Evolutionary conservation across 2,888 invertebrate genomes (phyloP).

Genomic region (Salpingus planirostris): DNA sequence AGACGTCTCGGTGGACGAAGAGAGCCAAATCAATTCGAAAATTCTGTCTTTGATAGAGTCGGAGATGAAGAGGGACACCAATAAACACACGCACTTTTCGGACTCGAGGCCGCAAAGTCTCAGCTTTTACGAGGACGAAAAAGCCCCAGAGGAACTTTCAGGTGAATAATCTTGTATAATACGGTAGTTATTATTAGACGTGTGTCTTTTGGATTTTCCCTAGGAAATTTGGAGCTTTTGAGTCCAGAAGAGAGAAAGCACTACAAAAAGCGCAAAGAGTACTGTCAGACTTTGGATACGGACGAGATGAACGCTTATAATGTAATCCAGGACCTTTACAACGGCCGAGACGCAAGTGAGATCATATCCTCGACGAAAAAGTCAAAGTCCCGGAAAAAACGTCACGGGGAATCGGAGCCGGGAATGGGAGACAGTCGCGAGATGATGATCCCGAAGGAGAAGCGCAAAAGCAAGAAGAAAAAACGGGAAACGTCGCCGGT

Average conservation of each 20-base stretch:
- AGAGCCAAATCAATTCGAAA: conserved; percentile 49
- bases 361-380: conserved; percentile 32
- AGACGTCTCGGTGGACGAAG: conserved; percentile 48
- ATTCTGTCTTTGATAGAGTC: conserved; percentile 38
- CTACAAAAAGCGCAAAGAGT: conserved; percentile 36
- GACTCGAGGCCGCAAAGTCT: conserved; percentile 42
- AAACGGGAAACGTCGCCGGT: conserved; percentile 35
- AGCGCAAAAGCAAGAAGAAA: conserved; percentile 39
- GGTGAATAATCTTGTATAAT: conserved; percentile 22
- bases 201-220: conserved; percentile 2
- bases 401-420: conserved; percentile 25
- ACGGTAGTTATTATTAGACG: neutral
- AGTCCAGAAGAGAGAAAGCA: conserved; percentile 41
- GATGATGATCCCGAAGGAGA: conserved; percentile 42
- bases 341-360: conserved; percentile 34
- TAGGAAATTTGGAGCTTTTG: conserved; percentile 36
- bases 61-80: conserved; percentile 39
- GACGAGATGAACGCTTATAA: conserved; percentile 40
- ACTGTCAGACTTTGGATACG: conserved; percentile 35
- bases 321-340: conserved; percentile 36
- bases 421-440: conserved; percentile 39
- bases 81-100: conserved; percentile 39
- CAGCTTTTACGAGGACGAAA: conserved; percentile 42
- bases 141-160: conserved; percentile 40
- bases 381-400: conserved; percentile 38